These are phyloP conservation scores for Carduelis carduelis DNA, from an alignment of 2,797 vertebrate genomes.

Conservation along the genomic window DNA sequence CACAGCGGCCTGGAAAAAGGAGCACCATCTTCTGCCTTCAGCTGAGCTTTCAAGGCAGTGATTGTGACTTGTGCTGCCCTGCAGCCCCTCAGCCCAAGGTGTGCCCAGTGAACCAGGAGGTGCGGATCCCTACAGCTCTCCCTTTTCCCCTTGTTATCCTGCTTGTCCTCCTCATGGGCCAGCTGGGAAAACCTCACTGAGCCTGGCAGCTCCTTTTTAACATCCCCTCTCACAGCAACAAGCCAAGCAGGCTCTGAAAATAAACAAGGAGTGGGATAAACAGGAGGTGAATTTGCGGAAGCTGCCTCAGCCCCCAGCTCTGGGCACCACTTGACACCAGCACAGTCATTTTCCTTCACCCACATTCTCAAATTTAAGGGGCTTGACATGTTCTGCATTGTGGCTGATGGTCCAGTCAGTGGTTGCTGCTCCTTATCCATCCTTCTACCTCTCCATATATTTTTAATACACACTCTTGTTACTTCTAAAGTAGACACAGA, in stretches of 20 bases:
- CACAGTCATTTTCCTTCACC: background rate
- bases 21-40: background rate
- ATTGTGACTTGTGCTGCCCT: background rate
- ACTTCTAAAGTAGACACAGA: background rate
- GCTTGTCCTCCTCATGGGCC: background rate
- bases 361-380: background rate
- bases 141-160: background rate
- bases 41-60: background rate
- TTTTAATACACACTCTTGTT: background rate
- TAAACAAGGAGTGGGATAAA: conserved; percentile 50
- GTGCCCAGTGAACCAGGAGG: background rate
- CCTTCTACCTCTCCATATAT: background rate
- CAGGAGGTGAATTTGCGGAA: conserved; percentile 54
- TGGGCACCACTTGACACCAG: background rate
- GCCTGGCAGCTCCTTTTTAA: conserved; percentile 6
- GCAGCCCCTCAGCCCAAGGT: background rate
- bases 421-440: background rate
- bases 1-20: background rate
- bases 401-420: background rate
- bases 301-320: conserved; percentile 32
- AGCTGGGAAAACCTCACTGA: background rate
- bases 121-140: background rate
- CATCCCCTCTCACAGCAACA: background rate
- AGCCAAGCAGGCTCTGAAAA: conserved; percentile 17
- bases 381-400: background rate